Conservation (phyloP, 2,113 vertebrate genomes). For the Dipodomys ordii region DNA sequence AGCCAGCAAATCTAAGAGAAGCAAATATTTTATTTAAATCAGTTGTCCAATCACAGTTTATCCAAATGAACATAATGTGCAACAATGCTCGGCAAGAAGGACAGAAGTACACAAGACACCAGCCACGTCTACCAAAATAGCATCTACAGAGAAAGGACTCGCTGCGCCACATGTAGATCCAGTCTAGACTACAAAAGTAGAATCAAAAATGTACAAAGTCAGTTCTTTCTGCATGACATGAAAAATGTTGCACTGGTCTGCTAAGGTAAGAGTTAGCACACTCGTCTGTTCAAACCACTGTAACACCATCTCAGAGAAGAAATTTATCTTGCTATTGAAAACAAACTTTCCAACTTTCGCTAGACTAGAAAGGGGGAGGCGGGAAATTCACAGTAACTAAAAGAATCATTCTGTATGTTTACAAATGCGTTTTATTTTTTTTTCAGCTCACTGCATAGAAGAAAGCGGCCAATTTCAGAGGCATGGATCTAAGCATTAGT, state of each 20-base stretch:
- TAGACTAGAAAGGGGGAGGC: conserved; percentile 24
- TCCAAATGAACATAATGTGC: conserved; percentile 79
- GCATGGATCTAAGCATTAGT: conserved; percentile 22
- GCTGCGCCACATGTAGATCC: neutral
- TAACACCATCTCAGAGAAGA: neutral
- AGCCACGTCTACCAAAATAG: conserved; percentile 71
- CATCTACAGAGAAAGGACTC: conserved; percentile 45
- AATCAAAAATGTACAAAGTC: conserved; percentile 50
- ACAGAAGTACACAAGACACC: conserved; percentile 65
- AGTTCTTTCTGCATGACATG: neutral
- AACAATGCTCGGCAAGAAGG: conserved; percentile 76
- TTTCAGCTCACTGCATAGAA: conserved; percentile 40
- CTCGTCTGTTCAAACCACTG: neutral
- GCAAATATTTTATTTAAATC: conserved; percentile 84
- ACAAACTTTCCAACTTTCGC: conserved; percentile 29
- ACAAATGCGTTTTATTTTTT: conserved; percentile 38
- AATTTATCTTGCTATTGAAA: neutral
- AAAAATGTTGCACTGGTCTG: conserved; percentile 41
- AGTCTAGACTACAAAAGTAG: conserved; percentile 20
- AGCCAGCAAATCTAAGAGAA: conserved; percentile 77
- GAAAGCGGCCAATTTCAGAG: conserved; percentile 61
- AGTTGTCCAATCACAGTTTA: conserved; percentile 80
- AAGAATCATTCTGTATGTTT: conserved; percentile 57
- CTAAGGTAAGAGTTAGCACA: neutral
- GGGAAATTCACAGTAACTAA: conserved; percentile 60